Evolutionary conservation across 2,797 vertebrate genomes (phyloP).

Genomic region (Darevskia nairensis): DNA sequence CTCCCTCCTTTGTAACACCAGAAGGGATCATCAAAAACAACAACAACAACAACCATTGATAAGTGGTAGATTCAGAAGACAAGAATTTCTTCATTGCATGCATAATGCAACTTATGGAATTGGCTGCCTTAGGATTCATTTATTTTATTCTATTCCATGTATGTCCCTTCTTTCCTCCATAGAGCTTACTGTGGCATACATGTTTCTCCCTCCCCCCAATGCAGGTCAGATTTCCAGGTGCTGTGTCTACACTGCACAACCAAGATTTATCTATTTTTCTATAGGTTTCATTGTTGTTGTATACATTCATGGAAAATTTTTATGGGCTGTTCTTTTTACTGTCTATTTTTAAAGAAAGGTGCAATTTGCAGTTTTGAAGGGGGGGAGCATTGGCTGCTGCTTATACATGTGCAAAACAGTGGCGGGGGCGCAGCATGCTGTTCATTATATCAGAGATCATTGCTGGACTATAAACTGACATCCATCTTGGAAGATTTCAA

Average conservation of each 20-base stretch:
- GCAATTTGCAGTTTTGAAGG: conserved; percentile 64
- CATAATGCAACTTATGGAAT: too few relatives aligned
- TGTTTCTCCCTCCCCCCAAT: accelerated
- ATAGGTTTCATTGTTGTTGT: conserved; percentile 72
- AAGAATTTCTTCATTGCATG: too few relatives aligned
- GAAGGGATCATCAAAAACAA: too few relatives aligned
- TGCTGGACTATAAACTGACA: not conserved
- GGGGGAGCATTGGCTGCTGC: conserved; percentile 50
- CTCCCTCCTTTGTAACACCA: too few relatives aligned
- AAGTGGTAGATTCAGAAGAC: too few relatives aligned
- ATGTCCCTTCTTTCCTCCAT: too few relatives aligned
- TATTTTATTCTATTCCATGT: too few relatives aligned
- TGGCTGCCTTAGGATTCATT: too few relatives aligned
- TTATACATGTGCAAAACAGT: conserved; percentile 57
- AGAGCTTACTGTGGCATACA: too few relatives aligned
- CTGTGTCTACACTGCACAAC: conserved; percentile 37
- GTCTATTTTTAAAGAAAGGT: conserved; percentile 40
- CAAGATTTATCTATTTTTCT: conserved; percentile 79
- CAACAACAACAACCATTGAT: too few relatives aligned
- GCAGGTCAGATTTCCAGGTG: conserved; percentile 41
- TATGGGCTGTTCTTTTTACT: conserved; percentile 67
- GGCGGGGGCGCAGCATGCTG: accelerated
- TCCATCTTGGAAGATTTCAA: not conserved
- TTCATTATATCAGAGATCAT: accelerated
- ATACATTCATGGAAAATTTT: conserved; percentile 66